phyloP scores from a whole-genome alignment of 2,888 invertebrate species.

The Agrochola lychnidis region DNA sequence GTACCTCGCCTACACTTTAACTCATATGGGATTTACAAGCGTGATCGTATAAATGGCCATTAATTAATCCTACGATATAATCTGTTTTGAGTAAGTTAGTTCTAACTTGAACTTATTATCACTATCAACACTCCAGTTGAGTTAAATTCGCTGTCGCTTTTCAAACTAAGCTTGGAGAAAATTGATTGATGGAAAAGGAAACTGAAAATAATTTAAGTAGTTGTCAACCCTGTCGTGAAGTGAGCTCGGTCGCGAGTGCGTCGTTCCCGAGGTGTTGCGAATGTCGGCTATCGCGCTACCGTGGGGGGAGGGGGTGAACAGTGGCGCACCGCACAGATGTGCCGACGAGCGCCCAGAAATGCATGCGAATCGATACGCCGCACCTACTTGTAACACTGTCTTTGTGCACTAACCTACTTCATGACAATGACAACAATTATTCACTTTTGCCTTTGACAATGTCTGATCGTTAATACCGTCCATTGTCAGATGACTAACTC shows the following conservation, averaged over 20 bases:
- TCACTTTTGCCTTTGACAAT: conserved; percentile 55
- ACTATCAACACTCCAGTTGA: background rate
- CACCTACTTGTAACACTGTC: conserved; percentile 85
- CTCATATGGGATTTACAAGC: conserved; percentile 39
- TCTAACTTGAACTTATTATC: conserved; percentile 14
- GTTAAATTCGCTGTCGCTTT: conserved; percentile 3
- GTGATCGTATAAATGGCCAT: conserved; percentile 38
- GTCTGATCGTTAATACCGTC: conserved; percentile 37
- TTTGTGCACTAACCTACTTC: conserved; percentile 88
- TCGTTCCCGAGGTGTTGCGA: conserved; percentile 88
- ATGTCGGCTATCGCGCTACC: conserved; percentile 86
- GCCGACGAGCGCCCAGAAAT: conserved; percentile 75
- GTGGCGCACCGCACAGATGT: conserved; percentile 86
- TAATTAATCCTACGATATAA: conserved; percentile 37
- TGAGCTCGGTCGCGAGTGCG: conserved; percentile 84
- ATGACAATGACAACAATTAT: conserved; percentile 54
- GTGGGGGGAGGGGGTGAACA: conserved; percentile 77
- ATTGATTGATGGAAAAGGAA: conserved; percentile 21
- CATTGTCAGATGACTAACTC: conserved; percentile 19
- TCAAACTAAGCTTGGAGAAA: background rate
- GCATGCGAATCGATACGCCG: conserved; percentile 88
- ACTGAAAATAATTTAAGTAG: conserved; percentile 22
- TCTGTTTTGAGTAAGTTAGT: conserved; percentile 29
- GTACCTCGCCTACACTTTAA: conserved; percentile 21
- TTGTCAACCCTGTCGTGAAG: conserved; percentile 82